phyloP scores from a whole-genome alignment of 2,888 invertebrate genomes.

The Idaea straminata region DNA sequence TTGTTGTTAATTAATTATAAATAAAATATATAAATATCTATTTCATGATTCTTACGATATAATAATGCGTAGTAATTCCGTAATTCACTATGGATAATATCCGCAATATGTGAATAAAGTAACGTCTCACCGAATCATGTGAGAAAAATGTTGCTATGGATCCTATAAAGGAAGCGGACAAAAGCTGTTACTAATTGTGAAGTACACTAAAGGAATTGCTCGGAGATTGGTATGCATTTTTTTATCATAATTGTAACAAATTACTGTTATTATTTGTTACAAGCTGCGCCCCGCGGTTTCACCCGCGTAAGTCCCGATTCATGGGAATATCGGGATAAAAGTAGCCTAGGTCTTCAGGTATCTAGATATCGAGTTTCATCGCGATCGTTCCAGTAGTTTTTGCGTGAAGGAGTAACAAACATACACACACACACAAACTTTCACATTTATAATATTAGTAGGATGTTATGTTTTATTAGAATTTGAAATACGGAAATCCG shows the following conservation, averaged over 20 bases:
- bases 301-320: too few relatives aligned
- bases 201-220: constrained; percentile 34
- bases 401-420: too few relatives aligned
- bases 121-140: constrained; percentile 44
- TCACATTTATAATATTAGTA: too few relatives aligned
- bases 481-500: too few relatives aligned
- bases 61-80: constrained; percentile 34
- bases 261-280: too few relatives aligned
- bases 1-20: constrained; percentile 33
- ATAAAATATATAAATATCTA: constrained; percentile 42
- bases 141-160: constrained; percentile 42
- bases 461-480: too few relatives aligned
- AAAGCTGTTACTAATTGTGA: constrained; percentile 32
- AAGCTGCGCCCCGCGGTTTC: too few relatives aligned
- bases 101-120: constrained; percentile 35
- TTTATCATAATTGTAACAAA: constrained; percentile 30
- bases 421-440: too few relatives aligned
- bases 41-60: constrained; percentile 37
- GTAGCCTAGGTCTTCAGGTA: too few relatives aligned
- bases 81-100: constrained; percentile 38
- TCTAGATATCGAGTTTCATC: too few relatives aligned
- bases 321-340: too few relatives aligned
- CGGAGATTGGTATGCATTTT: constrained; percentile 18
- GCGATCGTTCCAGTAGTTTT: too few relatives aligned
- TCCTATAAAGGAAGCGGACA: constrained; percentile 38